phyloP scores from a whole-genome alignment of 2,888 invertebrate species.

The Ichneumoninae sp. region DNA sequence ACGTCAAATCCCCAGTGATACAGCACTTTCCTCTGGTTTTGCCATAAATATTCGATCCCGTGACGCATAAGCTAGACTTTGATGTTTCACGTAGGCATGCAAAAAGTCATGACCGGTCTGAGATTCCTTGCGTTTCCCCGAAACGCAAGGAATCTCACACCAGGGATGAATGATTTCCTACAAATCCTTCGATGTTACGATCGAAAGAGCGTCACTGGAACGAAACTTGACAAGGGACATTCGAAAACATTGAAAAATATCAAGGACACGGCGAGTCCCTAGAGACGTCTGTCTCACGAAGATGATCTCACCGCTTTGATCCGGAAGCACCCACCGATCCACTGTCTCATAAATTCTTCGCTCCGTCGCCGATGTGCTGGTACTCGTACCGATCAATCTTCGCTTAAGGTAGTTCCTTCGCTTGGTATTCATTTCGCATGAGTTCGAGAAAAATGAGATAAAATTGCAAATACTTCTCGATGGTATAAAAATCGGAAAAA shows the following conservation, averaged over 20 bases:
- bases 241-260: background rate
- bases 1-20: background rate
- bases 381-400: background rate
- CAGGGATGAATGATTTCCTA: background rate
- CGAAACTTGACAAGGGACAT: background rate
- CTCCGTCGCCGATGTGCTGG: background rate
- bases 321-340: conserved; percentile 2
- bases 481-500: no score
- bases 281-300: background rate
- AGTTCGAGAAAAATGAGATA: no score
- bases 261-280: background rate
- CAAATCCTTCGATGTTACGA: background rate
- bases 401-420: no score
- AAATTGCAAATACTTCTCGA: no score
- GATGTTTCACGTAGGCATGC: background rate
- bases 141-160: no score
- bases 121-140: background rate
- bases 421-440: no score
- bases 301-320: background rate
- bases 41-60: background rate
- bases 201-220: background rate
- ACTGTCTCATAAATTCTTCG: background rate
- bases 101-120: no score
- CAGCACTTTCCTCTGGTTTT: background rate
- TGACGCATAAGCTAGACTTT: background rate